Evolutionary conservation across 2,113 vertebrate genomes (phyloP), one percentile per base, ranked within the genome.

Genomic region (Ardeotis arabs): DNA sequence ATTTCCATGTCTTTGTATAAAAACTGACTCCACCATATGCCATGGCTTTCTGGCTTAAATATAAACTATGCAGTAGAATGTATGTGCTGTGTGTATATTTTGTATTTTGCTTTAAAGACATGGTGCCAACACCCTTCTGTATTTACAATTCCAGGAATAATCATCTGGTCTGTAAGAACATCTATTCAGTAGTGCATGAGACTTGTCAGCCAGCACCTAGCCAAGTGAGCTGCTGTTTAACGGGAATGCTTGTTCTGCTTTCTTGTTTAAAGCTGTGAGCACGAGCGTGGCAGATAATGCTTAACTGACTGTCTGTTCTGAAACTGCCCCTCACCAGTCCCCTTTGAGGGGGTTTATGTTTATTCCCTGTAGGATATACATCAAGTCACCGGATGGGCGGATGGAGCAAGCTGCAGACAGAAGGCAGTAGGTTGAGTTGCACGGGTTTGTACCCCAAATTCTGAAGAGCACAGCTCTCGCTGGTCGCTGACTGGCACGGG

Each of bases 251-350:
- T 25, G 90, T 66, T 81, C 39, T 84, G 82, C 87, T 88, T 82
- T 55, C 41, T 69, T 87, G 41, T 84, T 96, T 79, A 37, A 84
- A 89, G 69, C 84, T 85, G 64, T 82, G 79, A 94, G 70, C 55
- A 79, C 50, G 15, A 55, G 74, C 56, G 63, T 69, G 85, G 63
- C 90, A 89, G 92, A 96, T 92, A 93, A 89, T 93, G 67, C 47
- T 93, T 95, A 97, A 97, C 73, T 96, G 95, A 96, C 96, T 97
- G 76, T 96, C 85, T 96, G 89, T 91, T 87, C 91, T 87, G 73
- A 82, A 73, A 94, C 19, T 87, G 89, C 93, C 87, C 94, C 85
- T 98, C 89, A 95, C 91, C 96, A 70, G 92, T 86, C 84, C 64
- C 81, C 87, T 96, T 85, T 96, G 72, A 58, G 77, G 89, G 58